Evolutionary conservation across 2,113 vertebrate species (phyloP), one percentile per base, ranked within the genome.

Genomic region (Xiphorhynchus elegans): DNA sequence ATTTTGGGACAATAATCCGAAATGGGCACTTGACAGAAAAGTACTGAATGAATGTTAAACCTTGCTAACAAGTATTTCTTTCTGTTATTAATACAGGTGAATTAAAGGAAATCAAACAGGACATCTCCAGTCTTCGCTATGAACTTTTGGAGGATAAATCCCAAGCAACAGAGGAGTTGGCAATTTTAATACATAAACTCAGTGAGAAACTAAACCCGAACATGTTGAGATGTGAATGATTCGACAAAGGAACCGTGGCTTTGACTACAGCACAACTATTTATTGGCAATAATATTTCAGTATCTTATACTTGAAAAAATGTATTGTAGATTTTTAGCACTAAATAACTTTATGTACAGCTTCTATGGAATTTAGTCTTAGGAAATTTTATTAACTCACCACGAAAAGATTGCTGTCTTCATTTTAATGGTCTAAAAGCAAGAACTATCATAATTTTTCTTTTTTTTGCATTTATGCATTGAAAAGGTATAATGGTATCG

Each of bases 101-200:
- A 97, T 88, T 99, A 58, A 99, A 99, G 94, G 99, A 99, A 98
- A 99, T 99, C 95, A 99, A 99, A 87, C 99, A 99, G 96, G 99
- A 99, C 84, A 99, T 99, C 89, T 99, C 99, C 89, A 99, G 99
- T 90, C 98, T 99, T 90, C 98, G 99, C 52, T 99, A 99, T 4
- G 99, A 99, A 93, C 98, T 99, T 66, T 68, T 99, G 93, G 99
- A 99, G 88, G 99, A 99, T 89, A 99, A 99, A 74, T 99, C 98
- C 80, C 98, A 99, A 96, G 98, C 98, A 9, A 99, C 98, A 12
- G 98, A 99, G 86, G 99, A 99, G 80, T 93, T 99, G 49, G 98
- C 98, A 20, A 72, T 98, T 74, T 97, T 99, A 53, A 99, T 99
- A 91, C 98, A 99, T 85, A 99, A 98, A 97, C 98, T 99, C 96